A percentile compares a stretch with the other conserved stretches of the same genome.
Conservation (phyloP, 2,888 invertebrate species). For the Torymus tubicola region DNA sequence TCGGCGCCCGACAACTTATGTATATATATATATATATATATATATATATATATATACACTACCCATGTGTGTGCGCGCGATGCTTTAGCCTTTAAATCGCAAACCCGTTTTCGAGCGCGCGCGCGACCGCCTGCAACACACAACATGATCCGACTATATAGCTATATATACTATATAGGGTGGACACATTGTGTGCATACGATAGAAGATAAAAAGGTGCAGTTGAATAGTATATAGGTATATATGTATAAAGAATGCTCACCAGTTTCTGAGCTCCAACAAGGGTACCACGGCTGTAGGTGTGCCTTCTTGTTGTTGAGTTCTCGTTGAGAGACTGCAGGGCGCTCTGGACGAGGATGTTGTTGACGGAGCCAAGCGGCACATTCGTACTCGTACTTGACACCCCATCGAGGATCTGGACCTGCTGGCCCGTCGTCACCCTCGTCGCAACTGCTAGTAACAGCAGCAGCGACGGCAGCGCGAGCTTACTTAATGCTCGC, state of each 20-base stretch:
- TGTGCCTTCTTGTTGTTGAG: slow-evolving; percentile 66
- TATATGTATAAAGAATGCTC: slow-evolving; percentile 40
- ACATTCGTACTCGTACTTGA: slow-evolving; percentile 59
- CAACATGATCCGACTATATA: too few relatives aligned
- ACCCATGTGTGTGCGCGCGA: too few relatives aligned
- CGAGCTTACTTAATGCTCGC: slow-evolving; percentile 7
- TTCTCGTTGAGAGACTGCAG: slow-evolving; percentile 66
- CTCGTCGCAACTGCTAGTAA: neutral
- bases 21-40: too few relatives aligned
- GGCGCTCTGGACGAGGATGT: slow-evolving; percentile 66
- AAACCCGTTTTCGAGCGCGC: too few relatives aligned
- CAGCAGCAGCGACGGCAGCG: slow-evolving; percentile 13
- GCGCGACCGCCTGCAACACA: too few relatives aligned
- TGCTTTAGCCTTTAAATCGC: too few relatives aligned
- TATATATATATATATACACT: too few relatives aligned
- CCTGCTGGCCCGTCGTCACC: slow-evolving; percentile 4
- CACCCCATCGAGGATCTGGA: slow-evolving; percentile 28
- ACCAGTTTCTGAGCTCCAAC: slow-evolving; percentile 71
- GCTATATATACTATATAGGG: too few relatives aligned
- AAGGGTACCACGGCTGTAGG: slow-evolving; percentile 68
- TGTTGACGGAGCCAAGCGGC: slow-evolving; percentile 63
- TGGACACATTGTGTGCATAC: too few relatives aligned
- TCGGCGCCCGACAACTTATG: too few relatives aligned
- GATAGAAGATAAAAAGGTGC: too few relatives aligned
- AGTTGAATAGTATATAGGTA: too few relatives aligned